Evolutionary conservation across 1,140 invertebrate species (phyloP).

Genomic region (Sesamia nonagrioides): DNA sequence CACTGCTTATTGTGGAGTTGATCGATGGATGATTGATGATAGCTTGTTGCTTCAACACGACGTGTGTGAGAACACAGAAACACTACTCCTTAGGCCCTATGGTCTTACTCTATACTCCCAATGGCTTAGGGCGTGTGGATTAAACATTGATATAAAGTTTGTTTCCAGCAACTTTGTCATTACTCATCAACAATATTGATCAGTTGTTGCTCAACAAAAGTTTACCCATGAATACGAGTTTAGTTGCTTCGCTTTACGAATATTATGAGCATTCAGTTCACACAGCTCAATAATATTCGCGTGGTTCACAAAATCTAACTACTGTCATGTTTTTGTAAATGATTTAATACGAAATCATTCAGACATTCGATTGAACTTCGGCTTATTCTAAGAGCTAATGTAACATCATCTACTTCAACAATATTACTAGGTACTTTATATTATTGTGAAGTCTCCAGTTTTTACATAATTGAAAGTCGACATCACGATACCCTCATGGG

Average conservation of each 20-base stretch:
- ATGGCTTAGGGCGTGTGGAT: too few species aligned
- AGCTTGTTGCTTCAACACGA: too few species aligned
- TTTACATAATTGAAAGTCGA: conserved; percentile 69
- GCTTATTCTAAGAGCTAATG: conserved; percentile 69
- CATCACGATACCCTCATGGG: conserved; percentile 62
- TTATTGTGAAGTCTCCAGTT: conserved; percentile 69
- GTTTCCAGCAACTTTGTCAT: too few species aligned
- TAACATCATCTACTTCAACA: conserved; percentile 78
- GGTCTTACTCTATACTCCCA: too few species aligned
- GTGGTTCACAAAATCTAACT: conserved; percentile 23
- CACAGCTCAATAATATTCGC: conserved; percentile 34
- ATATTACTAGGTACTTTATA: conserved; percentile 70
- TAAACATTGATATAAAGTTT: too few species aligned
- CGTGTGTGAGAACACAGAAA: too few species aligned
- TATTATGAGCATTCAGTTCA: conserved; percentile 13
- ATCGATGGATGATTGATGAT: too few species aligned
- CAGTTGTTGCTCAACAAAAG: too few species aligned
- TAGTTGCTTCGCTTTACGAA: conserved; percentile 11
- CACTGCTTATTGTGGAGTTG: too few species aligned
- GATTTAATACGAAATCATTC: conserved; percentile 51
- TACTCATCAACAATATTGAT: too few species aligned
- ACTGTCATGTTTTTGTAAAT: conserved; percentile 38
- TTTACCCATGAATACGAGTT: too few species aligned
- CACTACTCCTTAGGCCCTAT: too few species aligned
- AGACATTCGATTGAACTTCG: conserved; percentile 53